Evolutionary conservation across 2,888 invertebrate genomes (phyloP).

Genomic region (Nephrotoma flavescens): DNA sequence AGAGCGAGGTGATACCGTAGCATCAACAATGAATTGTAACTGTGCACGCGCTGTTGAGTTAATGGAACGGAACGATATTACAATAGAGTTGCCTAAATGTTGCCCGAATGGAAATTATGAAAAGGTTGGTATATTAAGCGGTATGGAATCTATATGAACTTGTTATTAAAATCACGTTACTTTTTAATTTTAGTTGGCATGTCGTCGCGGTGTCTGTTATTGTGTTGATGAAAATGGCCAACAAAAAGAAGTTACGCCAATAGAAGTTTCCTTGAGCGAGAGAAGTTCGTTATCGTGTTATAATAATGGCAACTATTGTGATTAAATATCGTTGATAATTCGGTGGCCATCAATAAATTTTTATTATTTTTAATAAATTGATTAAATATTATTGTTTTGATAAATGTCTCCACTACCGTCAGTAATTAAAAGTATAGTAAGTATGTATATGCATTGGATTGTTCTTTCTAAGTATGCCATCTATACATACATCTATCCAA

Average conservation of each 20-base stretch:
- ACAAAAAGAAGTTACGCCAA: constrained; percentile 23
- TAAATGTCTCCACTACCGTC: too few relatives aligned
- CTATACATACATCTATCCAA: too few relatives aligned
- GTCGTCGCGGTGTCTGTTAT: constrained; percentile 42
- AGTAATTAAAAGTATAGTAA: too few relatives aligned
- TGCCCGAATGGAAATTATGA: constrained; percentile 49
- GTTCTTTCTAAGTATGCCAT: too few relatives aligned
- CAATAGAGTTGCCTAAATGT: constrained; percentile 39
- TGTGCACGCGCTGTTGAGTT: constrained; percentile 41
- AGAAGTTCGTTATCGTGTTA: neutral
- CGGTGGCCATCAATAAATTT: too few relatives aligned
- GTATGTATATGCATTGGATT: too few relatives aligned
- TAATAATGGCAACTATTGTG: constrained; percentile 1
- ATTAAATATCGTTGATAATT: neutral
- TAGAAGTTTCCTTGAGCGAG: neutral
- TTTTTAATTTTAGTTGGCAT: constrained; percentile 24
- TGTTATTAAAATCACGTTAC: neutral
- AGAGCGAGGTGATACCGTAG: constrained; percentile 26
- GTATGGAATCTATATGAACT: neutral
- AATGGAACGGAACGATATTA: constrained; percentile 26
- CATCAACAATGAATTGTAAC: constrained; percentile 37
- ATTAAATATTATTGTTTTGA: too few relatives aligned
- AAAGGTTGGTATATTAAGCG: constrained; percentile 11
- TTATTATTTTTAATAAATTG: too few relatives aligned
- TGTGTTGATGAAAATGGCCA: constrained; percentile 48